phyloP scores from a whole-genome alignment of 2,797 vertebrate species.

The Zenarchopterus dispar region DNA sequence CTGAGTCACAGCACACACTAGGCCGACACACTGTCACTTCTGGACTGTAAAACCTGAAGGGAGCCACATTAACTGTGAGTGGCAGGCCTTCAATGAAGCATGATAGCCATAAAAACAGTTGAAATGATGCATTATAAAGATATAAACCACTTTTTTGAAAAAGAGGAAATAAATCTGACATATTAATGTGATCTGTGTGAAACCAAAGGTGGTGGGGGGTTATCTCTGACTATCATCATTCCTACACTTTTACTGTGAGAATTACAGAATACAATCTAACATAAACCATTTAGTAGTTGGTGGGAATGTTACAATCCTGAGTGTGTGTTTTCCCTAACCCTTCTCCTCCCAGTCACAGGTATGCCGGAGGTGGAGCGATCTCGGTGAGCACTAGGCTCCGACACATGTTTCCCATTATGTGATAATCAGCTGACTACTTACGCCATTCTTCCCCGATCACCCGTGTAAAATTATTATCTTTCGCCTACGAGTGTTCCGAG shows the following conservation, averaged over 20 bases:
- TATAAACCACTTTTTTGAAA: constrained; percentile 18
- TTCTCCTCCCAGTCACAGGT: too few relatives aligned
- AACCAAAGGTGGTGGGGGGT: constrained; percentile 12
- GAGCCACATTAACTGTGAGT: constrained; percentile 20
- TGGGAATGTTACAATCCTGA: too few relatives aligned
- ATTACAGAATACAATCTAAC: neutral
- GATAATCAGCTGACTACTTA: too few relatives aligned
- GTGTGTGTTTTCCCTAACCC: too few relatives aligned
- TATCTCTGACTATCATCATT: constrained; percentile 1
- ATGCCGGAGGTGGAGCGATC: too few relatives aligned
- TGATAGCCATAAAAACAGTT: neutral
- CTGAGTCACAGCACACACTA: constrained; percentile 8
- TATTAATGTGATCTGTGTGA: constrained; percentile 30
- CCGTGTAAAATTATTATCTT: too few relatives aligned
- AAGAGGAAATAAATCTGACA: constrained; percentile 9
- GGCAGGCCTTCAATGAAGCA: constrained; percentile 29
- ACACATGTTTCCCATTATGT: too few relatives aligned
- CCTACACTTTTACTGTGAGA: constrained; percentile 14
- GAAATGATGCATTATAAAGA: constrained; percentile 24
- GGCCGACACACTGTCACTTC: constrained; percentile 31
- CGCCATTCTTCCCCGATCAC: too few relatives aligned
- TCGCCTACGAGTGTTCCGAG: too few relatives aligned
- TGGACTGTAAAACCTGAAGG: constrained; percentile 17
- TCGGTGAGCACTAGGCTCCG: too few relatives aligned
- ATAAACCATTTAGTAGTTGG: too few relatives aligned